Conservation (phyloP, 2,888 invertebrate species). For the Noctua fimbriata region DNA sequence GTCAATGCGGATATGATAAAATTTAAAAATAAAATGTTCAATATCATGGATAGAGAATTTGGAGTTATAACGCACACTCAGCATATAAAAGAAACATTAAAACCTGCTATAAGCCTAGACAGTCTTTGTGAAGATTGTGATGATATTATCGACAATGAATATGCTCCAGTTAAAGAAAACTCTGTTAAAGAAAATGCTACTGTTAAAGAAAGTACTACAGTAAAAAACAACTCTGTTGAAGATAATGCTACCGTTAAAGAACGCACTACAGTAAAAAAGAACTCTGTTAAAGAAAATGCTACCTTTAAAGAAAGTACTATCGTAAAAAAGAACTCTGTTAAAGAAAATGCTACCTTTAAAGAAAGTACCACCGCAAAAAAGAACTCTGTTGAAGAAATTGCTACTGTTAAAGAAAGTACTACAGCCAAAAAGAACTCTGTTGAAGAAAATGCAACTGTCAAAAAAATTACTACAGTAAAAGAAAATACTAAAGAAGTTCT, state of each 20-base stretch:
- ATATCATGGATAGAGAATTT: constrained; percentile 72
- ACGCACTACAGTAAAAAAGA: neutral
- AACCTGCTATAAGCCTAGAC: constrained; percentile 9
- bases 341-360: neutral
- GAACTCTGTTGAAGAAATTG: neutral
- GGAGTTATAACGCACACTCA: constrained; percentile 70
- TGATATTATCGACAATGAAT: neutral
- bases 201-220: neutral
- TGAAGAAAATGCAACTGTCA: neutral
- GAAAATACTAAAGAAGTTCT: constrained; percentile 11
- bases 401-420: neutral
- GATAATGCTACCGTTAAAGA: neutral
- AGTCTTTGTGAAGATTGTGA: constrained; percentile 1
- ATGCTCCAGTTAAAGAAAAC: neutral
- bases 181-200: neutral
- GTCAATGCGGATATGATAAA: constrained; percentile 54
- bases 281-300: neutral
- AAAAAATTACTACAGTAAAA: neutral
- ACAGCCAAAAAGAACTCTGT: neutral
- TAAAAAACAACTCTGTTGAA: neutral
- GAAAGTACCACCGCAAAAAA: neutral
- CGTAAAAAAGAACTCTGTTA: neutral
- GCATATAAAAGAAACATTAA: constrained; percentile 61
- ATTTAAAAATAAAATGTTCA: constrained; percentile 69
- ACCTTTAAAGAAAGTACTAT: neutral